Evolutionary conservation across 2,113 vertebrate species (phyloP).

Genomic region (Pipa parva): DNA sequence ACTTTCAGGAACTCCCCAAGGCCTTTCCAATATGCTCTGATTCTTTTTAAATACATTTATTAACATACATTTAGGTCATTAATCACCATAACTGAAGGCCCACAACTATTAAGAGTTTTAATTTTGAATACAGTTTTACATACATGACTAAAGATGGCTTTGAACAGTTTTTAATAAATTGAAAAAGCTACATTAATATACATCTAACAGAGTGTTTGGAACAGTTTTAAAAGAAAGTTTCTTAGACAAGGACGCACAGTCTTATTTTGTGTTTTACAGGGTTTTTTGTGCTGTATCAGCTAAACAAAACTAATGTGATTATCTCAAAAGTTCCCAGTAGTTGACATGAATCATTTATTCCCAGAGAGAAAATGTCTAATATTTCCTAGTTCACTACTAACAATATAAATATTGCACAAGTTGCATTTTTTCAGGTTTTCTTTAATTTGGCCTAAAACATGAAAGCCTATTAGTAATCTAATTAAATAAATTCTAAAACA

Average conservation of each 20-base stretch:
- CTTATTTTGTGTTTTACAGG: not conserved
- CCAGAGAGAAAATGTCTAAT: not conserved
- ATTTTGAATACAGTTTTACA: too few relatives aligned
- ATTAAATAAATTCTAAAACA: too few relatives aligned
- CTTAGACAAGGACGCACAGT: not conserved
- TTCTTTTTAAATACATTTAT: conserved; percentile 42
- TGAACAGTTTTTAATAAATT: too few relatives aligned
- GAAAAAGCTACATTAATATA: too few relatives aligned
- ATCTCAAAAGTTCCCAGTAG: not conserved
- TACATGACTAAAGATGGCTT: too few relatives aligned
- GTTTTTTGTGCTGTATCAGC: not conserved
- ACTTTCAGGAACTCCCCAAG: conserved; percentile 27
- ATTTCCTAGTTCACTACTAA: not conserved
- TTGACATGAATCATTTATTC: not conserved
- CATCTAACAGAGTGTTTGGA: too few relatives aligned
- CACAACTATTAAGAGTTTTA: not conserved
- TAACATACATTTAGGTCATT: conserved; percentile 39
- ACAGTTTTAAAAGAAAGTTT: too few relatives aligned
- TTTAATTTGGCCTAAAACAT: too few relatives aligned
- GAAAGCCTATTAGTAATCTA: too few relatives aligned
- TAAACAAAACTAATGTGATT: not conserved
- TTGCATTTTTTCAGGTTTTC: too few relatives aligned
- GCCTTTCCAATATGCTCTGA: conserved; percentile 19
- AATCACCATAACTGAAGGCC: conserved; percentile 29
- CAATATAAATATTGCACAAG: not conserved